These are phyloP conservation scores for Arctocebus calabarensis DNA, from an alignment of 2,797 vertebrate genomes.

Conservation along the genomic window DNA sequence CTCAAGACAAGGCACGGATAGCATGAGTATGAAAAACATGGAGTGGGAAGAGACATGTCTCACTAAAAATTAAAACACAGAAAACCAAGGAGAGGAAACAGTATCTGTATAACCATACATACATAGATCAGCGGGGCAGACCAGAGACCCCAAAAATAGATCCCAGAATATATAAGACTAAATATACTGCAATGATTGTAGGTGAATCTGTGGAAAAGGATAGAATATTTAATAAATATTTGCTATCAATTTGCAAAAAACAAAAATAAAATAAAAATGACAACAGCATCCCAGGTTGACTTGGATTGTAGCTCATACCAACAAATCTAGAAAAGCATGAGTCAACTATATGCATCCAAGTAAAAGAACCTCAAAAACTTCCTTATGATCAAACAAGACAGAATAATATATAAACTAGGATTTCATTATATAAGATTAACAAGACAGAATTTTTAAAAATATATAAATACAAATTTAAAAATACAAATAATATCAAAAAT, in stretches of 20 bases:
- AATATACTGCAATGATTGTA: not conserved
- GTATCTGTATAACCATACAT: not conserved
- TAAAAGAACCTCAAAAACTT: not conserved
- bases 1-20: not conserved
- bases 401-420: not conserved
- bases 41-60: not conserved
- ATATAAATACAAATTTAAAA: not conserved
- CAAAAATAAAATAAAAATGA: not conserved
- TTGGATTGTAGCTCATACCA: not conserved
- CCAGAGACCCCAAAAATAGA: not conserved
- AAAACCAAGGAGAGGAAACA: not conserved
- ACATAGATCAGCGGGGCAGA: not conserved
- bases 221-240: not conserved
- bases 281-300: not conserved
- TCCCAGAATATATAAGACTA: not conserved
- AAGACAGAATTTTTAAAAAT: not conserved
- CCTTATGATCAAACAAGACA: not conserved
- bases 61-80: not conserved
- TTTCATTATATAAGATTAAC: not conserved
- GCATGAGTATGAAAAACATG: not conserved
- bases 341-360: not conserved
- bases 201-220: not conserved
- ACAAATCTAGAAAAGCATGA: not conserved
- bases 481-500: not conserved
- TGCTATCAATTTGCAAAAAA: not conserved